Evolutionary conservation across 2,888 invertebrate genomes (phyloP).

Genomic region (Shargacucullia verbasci): DNA sequence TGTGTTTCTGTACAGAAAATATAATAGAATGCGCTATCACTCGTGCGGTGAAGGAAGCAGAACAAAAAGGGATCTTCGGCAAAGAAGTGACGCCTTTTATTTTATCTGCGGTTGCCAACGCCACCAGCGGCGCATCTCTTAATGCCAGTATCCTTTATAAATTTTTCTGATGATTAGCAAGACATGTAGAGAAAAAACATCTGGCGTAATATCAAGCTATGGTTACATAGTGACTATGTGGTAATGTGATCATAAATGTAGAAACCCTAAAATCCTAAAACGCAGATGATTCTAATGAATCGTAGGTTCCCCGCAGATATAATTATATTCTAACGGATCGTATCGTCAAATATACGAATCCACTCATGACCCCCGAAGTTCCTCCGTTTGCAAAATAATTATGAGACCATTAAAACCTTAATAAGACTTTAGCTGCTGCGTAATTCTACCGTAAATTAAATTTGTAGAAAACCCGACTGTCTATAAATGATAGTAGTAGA

Average conservation of each 20-base stretch:
- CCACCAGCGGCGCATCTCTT: slow-evolving; percentile 95
- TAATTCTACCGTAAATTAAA: slow-evolving; percentile 74
- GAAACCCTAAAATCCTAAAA: no score
- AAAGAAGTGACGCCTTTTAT: slow-evolving; percentile 98
- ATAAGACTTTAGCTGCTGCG: slow-evolving; percentile 65
- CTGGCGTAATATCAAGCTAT: no score
- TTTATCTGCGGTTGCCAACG: slow-evolving; percentile 92
- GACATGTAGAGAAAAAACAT: no score
- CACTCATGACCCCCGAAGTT: slow-evolving; percentile 18
- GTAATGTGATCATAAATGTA: no score
- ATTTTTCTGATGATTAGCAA: no score
- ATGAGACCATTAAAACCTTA: slow-evolving; percentile 69
- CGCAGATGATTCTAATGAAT: no score
- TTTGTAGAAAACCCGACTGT: slow-evolving; percentile 68
- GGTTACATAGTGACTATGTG: no score
- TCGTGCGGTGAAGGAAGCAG: slow-evolving; percentile 91
- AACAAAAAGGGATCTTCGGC: slow-evolving; percentile 90
- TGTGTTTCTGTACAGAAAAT: slow-evolving; percentile 71
- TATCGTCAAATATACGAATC: slow-evolving; percentile 19
- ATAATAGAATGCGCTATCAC: slow-evolving; percentile 92
- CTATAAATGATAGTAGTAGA: slow-evolving; percentile 71
- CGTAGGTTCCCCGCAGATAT: no score
- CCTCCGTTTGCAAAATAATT: slow-evolving; percentile 54
- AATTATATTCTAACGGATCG: no score
- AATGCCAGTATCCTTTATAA: slow-evolving; percentile 93